Evolutionary conservation across 2,888 invertebrate genomes (phyloP), one percentile per base, ranked within the genome.

Genomic region (Agrochola macilenta): DNA sequence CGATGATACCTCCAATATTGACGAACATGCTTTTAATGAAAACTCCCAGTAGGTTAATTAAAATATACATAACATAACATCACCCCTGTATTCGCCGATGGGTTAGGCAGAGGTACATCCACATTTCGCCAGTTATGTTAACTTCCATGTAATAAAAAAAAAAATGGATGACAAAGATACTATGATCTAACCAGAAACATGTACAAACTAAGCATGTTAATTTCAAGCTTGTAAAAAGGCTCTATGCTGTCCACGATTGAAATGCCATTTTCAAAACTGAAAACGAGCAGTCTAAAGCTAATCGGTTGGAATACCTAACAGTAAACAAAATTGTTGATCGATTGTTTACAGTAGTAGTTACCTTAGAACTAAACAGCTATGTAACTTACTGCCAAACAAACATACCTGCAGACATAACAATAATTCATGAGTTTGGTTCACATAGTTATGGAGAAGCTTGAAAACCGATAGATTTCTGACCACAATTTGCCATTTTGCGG

Each of bases 331-430:
- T 23, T 57, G 17, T 66, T 61, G 60, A 61, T 39, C 14, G 65
- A 64, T 26, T 49, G 78, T 52, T 71, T 60, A 71, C 58, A 65
- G 39, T 17, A 43, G 26, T 35, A 14, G 54, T 49, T 58, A 69
- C 39, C 14, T 64, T 57, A 20, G 39, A 14, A 60, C 58, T 54
- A 43, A 71, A 65, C 65, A 72, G 46, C 60, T 78, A 60, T 46
- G 65, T 66, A 78, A 78, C 17, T 54, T 61, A 60, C 46, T 46
- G 11, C 43, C 20, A 78, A 70, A 71, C 65, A 71, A 66, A 78
- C 71, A 60, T 26, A 60, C 65, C 11, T 1, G n/a, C 52, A 66
- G 43, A 78, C 65, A 66, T n/a, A 78, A 71, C 54, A 78, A n/a
- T n/a, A n/a, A n/a, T 35, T 66, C 57, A 5, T n/a, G 46, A 69